Evolutionary conservation across 2,888 invertebrate species (phyloP).

Genomic region (Dasysyrphus albostriatus): DNA sequence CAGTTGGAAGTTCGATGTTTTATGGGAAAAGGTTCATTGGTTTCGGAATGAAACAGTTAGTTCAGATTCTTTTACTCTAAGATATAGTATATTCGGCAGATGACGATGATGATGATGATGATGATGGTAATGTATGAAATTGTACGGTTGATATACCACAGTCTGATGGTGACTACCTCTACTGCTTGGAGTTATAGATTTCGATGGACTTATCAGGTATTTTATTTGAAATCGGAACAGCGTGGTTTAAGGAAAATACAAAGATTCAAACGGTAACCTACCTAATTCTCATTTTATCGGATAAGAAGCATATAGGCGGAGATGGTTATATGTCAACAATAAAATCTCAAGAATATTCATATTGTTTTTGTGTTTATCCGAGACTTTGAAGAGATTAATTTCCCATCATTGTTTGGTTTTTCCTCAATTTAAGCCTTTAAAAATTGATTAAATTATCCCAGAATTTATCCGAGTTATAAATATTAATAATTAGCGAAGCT

Average conservation of each 20-base stretch:
- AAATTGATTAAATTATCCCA: no score
- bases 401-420: background rate
- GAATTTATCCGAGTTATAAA: no score
- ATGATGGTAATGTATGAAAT: conserved; percentile 34
- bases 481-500: no score
- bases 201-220: background rate
- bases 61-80: conserved; percentile 37
- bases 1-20: conserved; percentile 75
- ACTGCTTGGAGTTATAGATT: conserved; percentile 6
- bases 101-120: conserved; percentile 23
- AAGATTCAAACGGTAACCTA: background rate
- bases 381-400: background rate
- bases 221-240: background rate
- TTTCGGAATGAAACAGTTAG: conserved; percentile 65
- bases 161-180: background rate
- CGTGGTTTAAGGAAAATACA: background rate
- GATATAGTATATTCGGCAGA: background rate
- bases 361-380: background rate
- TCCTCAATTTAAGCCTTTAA: no score
- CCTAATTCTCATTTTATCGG: background rate
- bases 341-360: background rate
- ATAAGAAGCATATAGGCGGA: background rate
- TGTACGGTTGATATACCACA: conserved; percentile 9
- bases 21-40: conserved; percentile 72
- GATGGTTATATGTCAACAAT: background rate